Evolutionary conservation across 2,797 vertebrate genomes (phyloP), one percentile per base, ranked within the genome.

Genomic region (Helostoma temminkii): DNA sequence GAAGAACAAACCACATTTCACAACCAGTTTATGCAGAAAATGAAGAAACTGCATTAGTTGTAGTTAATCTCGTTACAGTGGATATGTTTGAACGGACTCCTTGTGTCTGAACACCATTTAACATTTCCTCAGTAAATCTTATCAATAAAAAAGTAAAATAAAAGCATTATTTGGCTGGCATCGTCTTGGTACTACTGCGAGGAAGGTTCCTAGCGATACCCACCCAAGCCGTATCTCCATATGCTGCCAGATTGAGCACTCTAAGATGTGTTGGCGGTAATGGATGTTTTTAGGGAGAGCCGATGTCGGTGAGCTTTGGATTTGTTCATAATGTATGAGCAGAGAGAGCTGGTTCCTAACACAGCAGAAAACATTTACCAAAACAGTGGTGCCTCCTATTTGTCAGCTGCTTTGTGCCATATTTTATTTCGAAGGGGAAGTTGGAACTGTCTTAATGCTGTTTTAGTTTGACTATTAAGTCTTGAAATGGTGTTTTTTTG

Each of bases 271-370:
- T 22, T 43, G 46, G 64, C 58, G 59, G 46, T 76, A 71, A 71
- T 60, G 68, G 68, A 52, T 50, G 75, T 58, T 68, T 62, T 32
- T 26, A 16, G 62, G 32, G 19, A 1, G 12, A 22, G 57, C 18
- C 0, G 28, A 14, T 3, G 39, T 57, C 24, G 30, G 56, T 1
- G 43, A 59, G 48, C 47, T 2, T 71, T 69, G 66, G 24, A 76
- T 80, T 48, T 62, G 45, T 76, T 62, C 60, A 83, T 76, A 74
- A 82, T 74, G 78, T 64, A 84, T 83, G 73, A 81, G 28, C 19
- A 22, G 34, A 76, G 47, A 79, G 61, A 68, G 56, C 37, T 11
- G 15, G 43, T 55, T 24, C 45, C 52, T 47, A 66, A 71, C 62
- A 30, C 49, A 4, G 15, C 2, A 5, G 16, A 6, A 9, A 8